Base-by-base conservation (phyloP, 1,140 invertebrate species). In the Latrodectus geometricus region DNA sequence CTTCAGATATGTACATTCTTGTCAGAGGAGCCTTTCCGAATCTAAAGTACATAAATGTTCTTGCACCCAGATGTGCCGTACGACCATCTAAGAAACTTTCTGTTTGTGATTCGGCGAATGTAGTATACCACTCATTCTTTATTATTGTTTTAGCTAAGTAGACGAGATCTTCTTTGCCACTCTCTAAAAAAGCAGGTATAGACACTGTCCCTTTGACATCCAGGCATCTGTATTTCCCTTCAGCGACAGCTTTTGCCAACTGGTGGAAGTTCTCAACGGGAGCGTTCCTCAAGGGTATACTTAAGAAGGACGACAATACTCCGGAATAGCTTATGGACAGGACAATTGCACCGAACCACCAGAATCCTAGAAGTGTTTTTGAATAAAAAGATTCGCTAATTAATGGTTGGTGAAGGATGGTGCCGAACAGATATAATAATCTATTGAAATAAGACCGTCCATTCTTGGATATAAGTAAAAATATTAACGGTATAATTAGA, bases 271-370 rank as follows among this genome's bases (percentile, higher is more conserved):
- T n/a, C 0, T 21, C 7, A 54, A 81, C 14, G 20, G 50, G n/a
- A n/a, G 3, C 70, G 14, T 81, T 68, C 54, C 66, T 35, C 20
- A 81, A 9, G 3, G 79, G 50, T 5, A 81, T 23, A 21, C 61
- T 81, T n/a, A 81, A 61, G 23, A 81, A 81, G 17, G 79, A 81
- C 8, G 68, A 49, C 0, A 81, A 52, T 0, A 72, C 79, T 8
- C 21, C 50, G 11, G 79, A 68, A 15, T 81, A 81, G 54, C 61
- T 68, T 9, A 35, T 15, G 3, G 66, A 81, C 20, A 81, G 49
- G 17, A 81, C 50, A 5, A 65, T 23, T 14, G 52, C 15, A 8
- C 17, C 66, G 23, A 54, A 4, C 7, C 66, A 52, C 79, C 79
- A 81, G 4, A 65, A 20, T 17, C 23, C 48, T 23, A 79, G 9